Conservation (phyloP, 2,797 vertebrate genomes). For the Epinephelus coioides region DNA sequence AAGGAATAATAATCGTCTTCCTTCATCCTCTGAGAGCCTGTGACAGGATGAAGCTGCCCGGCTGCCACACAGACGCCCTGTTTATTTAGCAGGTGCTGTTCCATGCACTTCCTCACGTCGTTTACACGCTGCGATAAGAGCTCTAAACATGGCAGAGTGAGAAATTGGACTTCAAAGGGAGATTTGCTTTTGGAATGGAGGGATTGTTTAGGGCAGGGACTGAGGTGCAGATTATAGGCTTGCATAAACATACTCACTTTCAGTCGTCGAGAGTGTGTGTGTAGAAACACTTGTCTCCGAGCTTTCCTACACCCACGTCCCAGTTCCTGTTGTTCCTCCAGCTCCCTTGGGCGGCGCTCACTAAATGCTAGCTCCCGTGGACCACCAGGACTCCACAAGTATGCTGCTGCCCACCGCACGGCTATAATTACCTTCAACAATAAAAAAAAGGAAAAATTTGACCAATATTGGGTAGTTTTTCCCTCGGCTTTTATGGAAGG, state of each 20-base stretch:
- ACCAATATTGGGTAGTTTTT: conserved; percentile 70
- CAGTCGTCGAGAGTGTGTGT: conserved; percentile 49
- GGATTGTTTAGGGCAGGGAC: conserved; percentile 75
- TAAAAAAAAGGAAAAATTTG: conserved; percentile 60
- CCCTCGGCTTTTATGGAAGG: conserved; percentile 59
- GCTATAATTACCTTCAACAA: conserved; percentile 80
- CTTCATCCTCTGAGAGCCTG: background rate
- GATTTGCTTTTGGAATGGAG: conserved; percentile 46
- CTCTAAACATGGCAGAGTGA: conserved; percentile 42
- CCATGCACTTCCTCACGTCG: conserved; percentile 23
- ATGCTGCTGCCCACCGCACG: conserved; percentile 57
- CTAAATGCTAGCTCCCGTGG: conserved; percentile 69
- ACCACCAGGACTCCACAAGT: conserved; percentile 74
- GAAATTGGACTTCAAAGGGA: conserved; percentile 42
- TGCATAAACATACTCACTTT: conserved; percentile 76
- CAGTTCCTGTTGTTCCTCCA: conserved; percentile 72
- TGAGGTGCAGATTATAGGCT: conserved; percentile 63
- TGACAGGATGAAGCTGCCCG: conserved; percentile 1
- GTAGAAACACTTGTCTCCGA: conserved; percentile 65
- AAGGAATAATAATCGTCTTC: background rate
- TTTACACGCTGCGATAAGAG: conserved; percentile 37
- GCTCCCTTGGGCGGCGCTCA: conserved; percentile 73
- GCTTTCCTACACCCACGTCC: conserved; percentile 69
- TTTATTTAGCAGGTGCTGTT: background rate
- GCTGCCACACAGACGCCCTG: background rate